Base-by-base conservation (phyloP, 2,113 vertebrate genomes). In the Nipponia nippon region DNA sequence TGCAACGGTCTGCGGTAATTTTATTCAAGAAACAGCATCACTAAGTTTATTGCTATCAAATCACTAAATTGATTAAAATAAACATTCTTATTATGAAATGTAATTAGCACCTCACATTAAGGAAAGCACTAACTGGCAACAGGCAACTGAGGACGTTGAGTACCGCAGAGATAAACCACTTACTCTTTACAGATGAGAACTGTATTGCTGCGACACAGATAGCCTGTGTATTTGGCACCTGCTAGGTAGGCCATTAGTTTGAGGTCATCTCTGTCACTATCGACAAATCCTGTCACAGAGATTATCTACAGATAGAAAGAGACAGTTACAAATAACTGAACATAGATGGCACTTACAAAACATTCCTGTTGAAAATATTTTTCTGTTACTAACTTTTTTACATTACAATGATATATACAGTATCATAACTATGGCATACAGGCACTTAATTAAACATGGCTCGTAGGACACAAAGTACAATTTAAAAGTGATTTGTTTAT, bases 111-210 rank as follows among this genome's bases (percentile, higher is more conserved):
- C 30, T 63, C 38, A n/a, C 2, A 1, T 22, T 15, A 52, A 61
- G 47, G 50, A 30, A 71, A 66, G 47, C 66, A 63, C 17, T 10
- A 18, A n/a, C 26, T 59, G 83, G 9, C 14, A 71, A 27, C 0
- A 53, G 44, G 29, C 2, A 83, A 66, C 27, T 23, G 34, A 58
- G 46, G 61, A 49, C 0, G 1, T 5, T 5, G 5, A 86, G 22
- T 21, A 4, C 4, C 29, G 21, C 10, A 22, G 23, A 42, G n/a
- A 27, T 11, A 38, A 58, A 27, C 5, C 23, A 89, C 99, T 98
- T 98, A 99, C 99, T 99, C 99, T 98, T 99, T 99, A 79, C 99
- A 99, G 98, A 99, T 99, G 98, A 99, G 99, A 47, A 99, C 99
- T 0, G 99, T 99, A 97, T 99, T 99, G 95, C 99, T 99, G 75